Conservation (phyloP, 1,140 invertebrate genomes). For the Solenopsis fugax region DNA sequence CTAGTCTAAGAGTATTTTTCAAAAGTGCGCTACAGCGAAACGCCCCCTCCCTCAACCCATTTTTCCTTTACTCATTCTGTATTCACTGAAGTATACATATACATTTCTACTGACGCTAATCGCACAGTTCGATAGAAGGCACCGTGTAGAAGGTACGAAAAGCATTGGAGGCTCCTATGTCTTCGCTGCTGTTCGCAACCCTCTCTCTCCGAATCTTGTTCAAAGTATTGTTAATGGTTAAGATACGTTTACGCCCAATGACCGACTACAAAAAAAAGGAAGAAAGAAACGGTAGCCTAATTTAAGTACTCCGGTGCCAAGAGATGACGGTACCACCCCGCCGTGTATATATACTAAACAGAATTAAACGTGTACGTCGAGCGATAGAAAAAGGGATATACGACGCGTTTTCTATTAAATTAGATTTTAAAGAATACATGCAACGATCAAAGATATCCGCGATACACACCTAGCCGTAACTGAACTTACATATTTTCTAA, state of each 20-base stretch:
- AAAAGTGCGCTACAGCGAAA: constrained; percentile 13
- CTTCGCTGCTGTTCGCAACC: constrained; percentile 1
- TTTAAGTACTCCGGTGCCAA: constrained; percentile 70
- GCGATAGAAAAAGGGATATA: constrained; percentile 20
- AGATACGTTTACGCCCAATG: constrained; percentile 23
- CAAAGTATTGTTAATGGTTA: constrained; percentile 62
- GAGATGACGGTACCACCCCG: constrained; percentile 41
- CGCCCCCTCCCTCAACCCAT: neutral
- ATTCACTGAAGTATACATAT: constrained; percentile 36
- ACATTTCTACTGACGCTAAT: constrained; percentile 50
- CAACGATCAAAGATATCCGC: constrained; percentile 74
- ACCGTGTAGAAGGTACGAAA: neutral
- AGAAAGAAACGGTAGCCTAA: constrained; percentile 66
- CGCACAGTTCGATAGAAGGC: constrained; percentile 12
- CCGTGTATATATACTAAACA: constrained; percentile 72
- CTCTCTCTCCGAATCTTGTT: constrained; percentile 22
- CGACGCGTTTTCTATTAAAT: constrained; percentile 71
- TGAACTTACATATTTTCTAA: constrained; percentile 66
- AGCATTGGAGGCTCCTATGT: constrained; percentile 16
- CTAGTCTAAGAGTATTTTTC: constrained; percentile 67
- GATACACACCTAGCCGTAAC: constrained; percentile 59
- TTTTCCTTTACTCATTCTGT: constrained; percentile 18
- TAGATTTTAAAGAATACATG: constrained; percentile 71
- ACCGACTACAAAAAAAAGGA: neutral
- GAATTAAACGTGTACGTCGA: constrained; percentile 32